These are phyloP conservation scores for Riptortus pedestris DNA, from an alignment of 1,140 invertebrate genomes.

Conservation along the genomic window DNA sequence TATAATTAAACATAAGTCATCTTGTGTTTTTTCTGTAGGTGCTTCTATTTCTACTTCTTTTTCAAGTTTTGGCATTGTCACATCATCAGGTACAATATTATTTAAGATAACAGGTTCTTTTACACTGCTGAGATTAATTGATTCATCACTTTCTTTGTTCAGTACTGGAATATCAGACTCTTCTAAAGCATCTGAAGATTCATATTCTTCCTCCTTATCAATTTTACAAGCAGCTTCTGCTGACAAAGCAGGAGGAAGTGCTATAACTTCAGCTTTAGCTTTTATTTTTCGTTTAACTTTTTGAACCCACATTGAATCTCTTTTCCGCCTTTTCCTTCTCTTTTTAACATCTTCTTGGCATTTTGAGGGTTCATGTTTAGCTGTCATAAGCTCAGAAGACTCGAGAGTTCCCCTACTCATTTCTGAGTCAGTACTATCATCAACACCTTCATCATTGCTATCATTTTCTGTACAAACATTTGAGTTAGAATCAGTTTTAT, in stretches of 20 bases:
- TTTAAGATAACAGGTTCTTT: not conserved
- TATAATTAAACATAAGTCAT: not conserved
- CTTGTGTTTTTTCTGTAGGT: not conserved
- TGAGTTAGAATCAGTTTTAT: conserved; percentile 15
- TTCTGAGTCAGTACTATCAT: conserved; percentile 10
- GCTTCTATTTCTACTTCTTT: conserved; percentile 1
- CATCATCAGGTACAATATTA: not conserved
- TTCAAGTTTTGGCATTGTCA: conserved; percentile 8
- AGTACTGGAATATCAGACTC: not conserved
- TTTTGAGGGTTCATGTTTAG: not conserved
- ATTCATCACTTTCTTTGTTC: conserved; percentile 3
- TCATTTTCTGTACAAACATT: conserved; percentile 8
- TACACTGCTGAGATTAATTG: not conserved
- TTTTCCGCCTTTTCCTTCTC: conserved; percentile 14
- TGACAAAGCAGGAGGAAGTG: not conserved
- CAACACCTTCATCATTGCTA: conserved; percentile 5
- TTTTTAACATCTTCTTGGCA: conserved; percentile 13
- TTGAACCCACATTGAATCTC: conserved; percentile 15
- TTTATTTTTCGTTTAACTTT: conserved; percentile 17
- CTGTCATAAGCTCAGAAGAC: not conserved
- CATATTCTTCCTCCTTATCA: not conserved
- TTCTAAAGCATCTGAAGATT: not conserved
- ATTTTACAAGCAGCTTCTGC: not conserved
- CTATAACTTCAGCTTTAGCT: not conserved
- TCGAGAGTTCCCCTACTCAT: not conserved